Base-by-base conservation (phyloP, 2,113 vertebrate species). In the Hyperopisus bebe region DNA sequence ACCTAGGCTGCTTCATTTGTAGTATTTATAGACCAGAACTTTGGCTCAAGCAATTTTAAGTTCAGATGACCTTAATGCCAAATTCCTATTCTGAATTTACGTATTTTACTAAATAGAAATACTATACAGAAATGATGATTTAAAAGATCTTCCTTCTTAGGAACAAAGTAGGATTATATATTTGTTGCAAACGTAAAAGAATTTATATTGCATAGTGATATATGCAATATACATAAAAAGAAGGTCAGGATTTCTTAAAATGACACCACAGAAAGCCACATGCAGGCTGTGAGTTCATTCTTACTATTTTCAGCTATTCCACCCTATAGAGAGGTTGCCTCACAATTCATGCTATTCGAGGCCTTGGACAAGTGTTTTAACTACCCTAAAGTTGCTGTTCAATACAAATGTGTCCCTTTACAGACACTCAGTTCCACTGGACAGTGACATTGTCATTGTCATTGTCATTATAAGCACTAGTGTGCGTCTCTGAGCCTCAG, bases 401-500 rank as follows among this genome's bases (percentile, higher is more conserved):
- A 13, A 70, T 70, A 70, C n/a, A 13, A 13, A 70, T 70, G 0
- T 31, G 13, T 70, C 27, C 62, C n/a, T 70, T 31, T 27, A 70
- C 62, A 31, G 27, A 70, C 62, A 27, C n/a, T 70, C 62, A 31
- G 10, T 31, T 70, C 10, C 62, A 82, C 1, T 42, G 39, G 35
- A 82, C 77, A 44, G 77, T 44, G 77, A 82, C 77, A 27, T 9
- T 44, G 19, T 39, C 42, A 24, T 44, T 19, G 44, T 21, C 77
- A 27, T 9, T 44, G 19, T 39, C 42, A 24, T 44, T 19, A 82
- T 21, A 42, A 24, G 77, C 5, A 44, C 39, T 7, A 27, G 77
- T 39, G 5, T 9, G 42, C 2, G 5, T 19, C 35, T 48, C 27
- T 1, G 13, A 89, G 46, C 66, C 47, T 70, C 90, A 94, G 93